Evolutionary conservation across 1,140 invertebrate species (phyloP).

Genomic region (Pseudomyrmex pallidus): DNA sequence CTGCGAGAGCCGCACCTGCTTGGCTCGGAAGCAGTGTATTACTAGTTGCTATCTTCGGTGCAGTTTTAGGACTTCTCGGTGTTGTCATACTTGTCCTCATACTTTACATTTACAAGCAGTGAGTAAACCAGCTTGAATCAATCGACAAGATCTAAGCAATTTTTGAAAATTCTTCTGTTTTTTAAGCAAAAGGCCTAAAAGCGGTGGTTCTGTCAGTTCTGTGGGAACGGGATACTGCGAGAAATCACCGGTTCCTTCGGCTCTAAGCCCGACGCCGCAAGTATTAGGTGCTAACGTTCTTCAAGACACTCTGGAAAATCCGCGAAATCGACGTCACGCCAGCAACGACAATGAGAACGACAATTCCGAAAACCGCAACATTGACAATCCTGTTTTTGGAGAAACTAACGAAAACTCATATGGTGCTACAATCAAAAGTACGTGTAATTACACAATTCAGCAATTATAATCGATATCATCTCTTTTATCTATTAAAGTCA

Average conservation of each 20-base stretch:
- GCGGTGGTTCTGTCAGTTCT: slow-evolving; percentile 80
- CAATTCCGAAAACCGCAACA: slow-evolving; percentile 51
- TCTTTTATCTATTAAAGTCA: too few relatives aligned
- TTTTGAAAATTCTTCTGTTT: neutral
- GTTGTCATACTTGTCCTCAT: slow-evolving; percentile 91
- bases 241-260: slow-evolving; percentile 82
- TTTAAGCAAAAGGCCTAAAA: slow-evolving; percentile 85
- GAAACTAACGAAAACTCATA: slow-evolving; percentile 80
- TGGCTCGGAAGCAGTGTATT: slow-evolving; percentile 86
- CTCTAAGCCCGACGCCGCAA: slow-evolving; percentile 81
- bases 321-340: slow-evolving; percentile 62
- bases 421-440: slow-evolving; percentile 86
- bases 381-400: slow-evolving; percentile 83
- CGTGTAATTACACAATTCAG: slow-evolving; percentile 42
- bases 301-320: slow-evolving; percentile 76
- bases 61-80: slow-evolving; percentile 89
- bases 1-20: slow-evolving; percentile 84
- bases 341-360: slow-evolving; percentile 55
- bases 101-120: slow-evolving; percentile 92
- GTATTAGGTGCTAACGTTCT: slow-evolving; percentile 81
- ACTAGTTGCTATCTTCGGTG: slow-evolving; percentile 89
- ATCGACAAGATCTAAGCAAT: neutral
- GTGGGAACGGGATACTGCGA: slow-evolving; percentile 82
- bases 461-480: too few relatives aligned
- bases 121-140: slow-evolving; percentile 78